Evolutionary conservation across 2,888 invertebrate species (phyloP).

Genomic region (Orgyia antiqua): DNA sequence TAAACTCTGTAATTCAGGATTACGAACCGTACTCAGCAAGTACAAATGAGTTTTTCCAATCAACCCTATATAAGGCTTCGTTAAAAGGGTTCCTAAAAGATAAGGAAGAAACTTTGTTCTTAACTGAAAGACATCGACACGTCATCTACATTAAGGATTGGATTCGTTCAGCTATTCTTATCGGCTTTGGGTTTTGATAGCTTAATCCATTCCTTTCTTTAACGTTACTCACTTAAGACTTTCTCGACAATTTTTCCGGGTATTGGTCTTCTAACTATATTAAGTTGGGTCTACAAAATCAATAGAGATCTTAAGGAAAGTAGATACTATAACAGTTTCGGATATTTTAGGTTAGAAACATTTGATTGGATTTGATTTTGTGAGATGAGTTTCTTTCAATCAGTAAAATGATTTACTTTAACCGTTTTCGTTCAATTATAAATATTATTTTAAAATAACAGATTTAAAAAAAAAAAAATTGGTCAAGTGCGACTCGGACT

Average conservation of each 20-base stretch:
- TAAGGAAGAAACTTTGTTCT: slow-evolving; percentile 11
- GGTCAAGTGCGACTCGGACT: no score
- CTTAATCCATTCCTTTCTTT: slow-evolving; percentile 16
- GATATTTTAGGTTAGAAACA: slow-evolving; percentile 12
- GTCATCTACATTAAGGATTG: slow-evolving; percentile 8
- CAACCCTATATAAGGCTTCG: slow-evolving; percentile 9
- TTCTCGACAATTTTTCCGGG: slow-evolving; percentile 20
- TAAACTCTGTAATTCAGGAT: no score
- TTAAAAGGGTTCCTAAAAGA: slow-evolving; percentile 10
- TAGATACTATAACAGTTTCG: slow-evolving; percentile 18
- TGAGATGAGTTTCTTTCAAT: neutral
- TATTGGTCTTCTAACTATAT: slow-evolving; percentile 21
- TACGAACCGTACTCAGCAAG: neutral
- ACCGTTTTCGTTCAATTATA: no score
- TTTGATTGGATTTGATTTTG: slow-evolving; percentile 15
- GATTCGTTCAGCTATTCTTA: slow-evolving; percentile 11
- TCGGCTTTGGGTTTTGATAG: slow-evolving; percentile 16
- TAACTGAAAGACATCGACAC: slow-evolving; percentile 9
- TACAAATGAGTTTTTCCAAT: slow-evolving; percentile 17
- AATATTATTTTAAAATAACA: no score
- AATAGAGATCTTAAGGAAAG: slow-evolving; percentile 21
- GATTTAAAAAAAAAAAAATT: no score
- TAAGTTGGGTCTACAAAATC: slow-evolving; percentile 17
- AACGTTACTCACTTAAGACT: slow-evolving; percentile 16
- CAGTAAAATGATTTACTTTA: neutral